phyloP scores from a whole-genome alignment of 2,797 vertebrate genomes.

The Heteromormyrus szaboi region DNA sequence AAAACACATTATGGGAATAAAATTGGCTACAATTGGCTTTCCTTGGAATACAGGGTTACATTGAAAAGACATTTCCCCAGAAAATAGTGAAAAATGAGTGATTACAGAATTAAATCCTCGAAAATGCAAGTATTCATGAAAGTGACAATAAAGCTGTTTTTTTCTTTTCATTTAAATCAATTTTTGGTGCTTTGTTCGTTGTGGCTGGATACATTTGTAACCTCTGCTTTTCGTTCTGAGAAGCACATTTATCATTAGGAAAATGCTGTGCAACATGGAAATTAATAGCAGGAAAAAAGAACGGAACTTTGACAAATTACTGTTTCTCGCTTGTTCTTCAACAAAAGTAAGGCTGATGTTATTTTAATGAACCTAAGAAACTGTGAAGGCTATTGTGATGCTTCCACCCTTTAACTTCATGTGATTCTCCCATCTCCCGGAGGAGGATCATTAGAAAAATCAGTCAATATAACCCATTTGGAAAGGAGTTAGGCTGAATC shows the following conservation, averaged over 20 bases:
- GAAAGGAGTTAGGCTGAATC: conserved; percentile 47
- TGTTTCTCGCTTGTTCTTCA: conserved; percentile 51
- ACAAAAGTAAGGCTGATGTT: conserved; percentile 56
- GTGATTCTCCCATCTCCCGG: conserved; percentile 45
- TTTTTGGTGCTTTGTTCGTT: conserved; percentile 30
- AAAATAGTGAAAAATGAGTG: background rate
- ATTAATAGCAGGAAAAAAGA: conserved; percentile 59
- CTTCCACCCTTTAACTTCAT: conserved; percentile 53
- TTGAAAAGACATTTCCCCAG: background rate
- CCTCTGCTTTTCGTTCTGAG: conserved; percentile 56
- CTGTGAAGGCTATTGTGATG: conserved; percentile 42
- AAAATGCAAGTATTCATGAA: background rate
- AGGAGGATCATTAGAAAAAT: conserved; percentile 62
- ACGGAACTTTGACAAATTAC: conserved; percentile 70
- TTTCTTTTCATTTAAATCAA: conserved; percentile 2
- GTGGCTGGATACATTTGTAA: conserved; percentile 53
- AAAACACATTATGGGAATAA: background rate
- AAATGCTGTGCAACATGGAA: conserved; percentile 60
- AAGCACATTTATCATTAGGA: conserved; percentile 58
- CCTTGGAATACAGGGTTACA: background rate
- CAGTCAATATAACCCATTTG: conserved; percentile 59
- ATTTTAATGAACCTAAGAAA: conserved; percentile 59
- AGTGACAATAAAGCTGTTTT: conserved; percentile 17
- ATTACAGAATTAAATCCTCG: background rate
- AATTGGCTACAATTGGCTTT: background rate